phyloP scores from a whole-genome alignment of 1,140 invertebrate genomes.

The Brachionus koreanus region DNA sequence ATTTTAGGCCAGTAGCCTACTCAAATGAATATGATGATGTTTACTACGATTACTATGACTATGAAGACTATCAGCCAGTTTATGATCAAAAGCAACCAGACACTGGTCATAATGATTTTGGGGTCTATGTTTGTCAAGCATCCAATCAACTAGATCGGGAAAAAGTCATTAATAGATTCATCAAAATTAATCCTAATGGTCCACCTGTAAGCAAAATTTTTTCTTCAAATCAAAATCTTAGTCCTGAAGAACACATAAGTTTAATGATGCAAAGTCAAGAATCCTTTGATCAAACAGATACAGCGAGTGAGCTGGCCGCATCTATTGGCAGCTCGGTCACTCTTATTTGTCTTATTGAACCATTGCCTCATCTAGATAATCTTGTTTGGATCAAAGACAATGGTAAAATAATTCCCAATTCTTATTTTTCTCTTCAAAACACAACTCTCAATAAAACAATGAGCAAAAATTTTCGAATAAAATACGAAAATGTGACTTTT shows the following conservation, averaged over 20 bases:
- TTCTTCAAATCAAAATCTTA: background rate
- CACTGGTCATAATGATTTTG: background rate
- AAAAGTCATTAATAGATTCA: background rate
- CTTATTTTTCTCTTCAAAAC: background rate
- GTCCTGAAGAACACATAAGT: background rate
- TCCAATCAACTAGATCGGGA: background rate
- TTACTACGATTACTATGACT: background rate
- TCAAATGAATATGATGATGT: background rate
- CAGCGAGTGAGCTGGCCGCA: background rate
- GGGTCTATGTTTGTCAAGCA: conserved; percentile 26
- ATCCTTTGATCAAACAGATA: background rate
- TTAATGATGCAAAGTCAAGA: conserved; percentile 21
- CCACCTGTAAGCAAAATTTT: background rate
- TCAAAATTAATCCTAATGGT: conserved; percentile 15
- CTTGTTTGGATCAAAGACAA: conserved; percentile 43
- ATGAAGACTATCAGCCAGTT: background rate
- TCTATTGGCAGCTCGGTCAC: conserved; percentile 20
- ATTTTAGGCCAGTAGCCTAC: background rate
- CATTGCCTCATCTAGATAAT: background rate
- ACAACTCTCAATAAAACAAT: background rate
- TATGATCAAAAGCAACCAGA: background rate
- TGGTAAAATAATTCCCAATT: conserved; percentile 36
- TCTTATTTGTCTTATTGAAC: conserved; percentile 19
- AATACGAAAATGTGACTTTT: conserved; percentile 24
- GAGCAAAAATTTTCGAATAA: conserved; percentile 13